A percentile compares a stretch with the other conserved stretches of the same genome.
phyloP scores from a whole-genome alignment of 2,113 vertebrate species.

The Pseudorasbora parva region DNA sequence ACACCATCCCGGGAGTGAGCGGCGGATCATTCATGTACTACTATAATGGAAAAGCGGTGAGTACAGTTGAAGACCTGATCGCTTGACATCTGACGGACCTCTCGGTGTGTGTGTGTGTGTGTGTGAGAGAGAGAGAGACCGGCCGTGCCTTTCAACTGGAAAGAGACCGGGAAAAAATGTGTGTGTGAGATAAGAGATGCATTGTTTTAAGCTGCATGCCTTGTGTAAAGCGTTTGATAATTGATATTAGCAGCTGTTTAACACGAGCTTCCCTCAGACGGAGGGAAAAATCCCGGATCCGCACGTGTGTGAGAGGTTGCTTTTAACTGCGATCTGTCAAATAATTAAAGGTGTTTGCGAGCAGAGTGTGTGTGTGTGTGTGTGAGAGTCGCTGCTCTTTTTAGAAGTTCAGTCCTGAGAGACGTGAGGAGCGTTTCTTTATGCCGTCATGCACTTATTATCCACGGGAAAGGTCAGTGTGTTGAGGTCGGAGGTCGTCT shows the following conservation, averaged over 20 bases:
- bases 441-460: background rate
- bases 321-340: conserved; percentile 24
- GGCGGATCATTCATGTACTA: conserved; percentile 94
- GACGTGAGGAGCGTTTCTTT: background rate
- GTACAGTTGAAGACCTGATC: conserved; percentile 52
- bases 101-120: conserved; percentile 22
- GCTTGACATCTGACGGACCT: conserved; percentile 4
- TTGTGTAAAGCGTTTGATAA: background rate
- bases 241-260: background rate
- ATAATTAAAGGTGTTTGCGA: conserved; percentile 4
- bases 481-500: too few relatives aligned
- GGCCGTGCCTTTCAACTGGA: background rate
- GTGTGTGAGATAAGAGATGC: background rate
- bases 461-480: background rate
- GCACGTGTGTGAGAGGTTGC: background rate
- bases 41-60: conserved; percentile 97
- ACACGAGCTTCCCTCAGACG: too few relatives aligned
- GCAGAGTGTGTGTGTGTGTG: background rate
- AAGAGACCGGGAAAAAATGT: background rate
- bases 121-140: conserved; percentile 6
- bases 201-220: background rate
- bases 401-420: conserved; percentile 7
- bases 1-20: conserved; percentile 93
- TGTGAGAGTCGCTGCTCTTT: background rate
- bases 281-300: background rate